A percentile compares a stretch with the other conserved stretches of the same genome.
Evolutionary conservation across 1,140 invertebrate genomes (phyloP).

Genomic region (Diorhabda sublineata): DNA sequence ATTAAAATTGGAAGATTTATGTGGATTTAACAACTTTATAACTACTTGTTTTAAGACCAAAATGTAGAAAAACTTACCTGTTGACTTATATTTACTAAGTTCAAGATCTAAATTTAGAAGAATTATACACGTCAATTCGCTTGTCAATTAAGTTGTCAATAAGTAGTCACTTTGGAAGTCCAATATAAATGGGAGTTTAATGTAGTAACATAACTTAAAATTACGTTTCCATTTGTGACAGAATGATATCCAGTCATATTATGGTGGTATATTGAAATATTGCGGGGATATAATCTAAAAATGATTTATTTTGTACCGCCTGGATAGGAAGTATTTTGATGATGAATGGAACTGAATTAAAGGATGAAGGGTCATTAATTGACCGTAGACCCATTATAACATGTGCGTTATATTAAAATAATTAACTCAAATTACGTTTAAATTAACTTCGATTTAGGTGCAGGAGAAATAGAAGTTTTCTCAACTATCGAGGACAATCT

Average conservation of each 20-base stretch:
- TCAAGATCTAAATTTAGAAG: not conserved
- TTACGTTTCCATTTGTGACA: not conserved
- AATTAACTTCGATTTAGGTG: constrained; percentile 59
- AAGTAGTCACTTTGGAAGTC: not conserved
- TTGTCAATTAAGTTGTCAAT: not conserved
- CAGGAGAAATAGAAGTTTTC: constrained; percentile 84
- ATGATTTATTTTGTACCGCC: constrained; percentile 25
- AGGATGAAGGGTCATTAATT: constrained; percentile 22
- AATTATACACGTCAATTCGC: constrained; percentile 4
- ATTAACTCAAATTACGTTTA: constrained; percentile 13
- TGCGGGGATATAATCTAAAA: constrained; percentile 11
- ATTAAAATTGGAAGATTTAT: too few relatives aligned
- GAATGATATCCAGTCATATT: not conserved
- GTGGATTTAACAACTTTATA: too few relatives aligned
- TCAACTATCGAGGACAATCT: constrained; percentile 73
- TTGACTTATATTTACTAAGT: too few relatives aligned
- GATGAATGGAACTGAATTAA: constrained; percentile 25
- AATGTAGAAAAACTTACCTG: too few relatives aligned
- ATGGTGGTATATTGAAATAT: not conserved
- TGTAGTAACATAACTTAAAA: not conserved
- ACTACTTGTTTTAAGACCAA: too few relatives aligned
- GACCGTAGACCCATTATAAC: constrained; percentile 42
- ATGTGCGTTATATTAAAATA: constrained; percentile 36
- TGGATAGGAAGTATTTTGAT: constrained; percentile 22
- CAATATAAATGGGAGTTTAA: not conserved